These are phyloP conservation scores for Amphimallon solstitiale DNA, from an alignment of 2,888 invertebrate species.

Conservation along the genomic window DNA sequence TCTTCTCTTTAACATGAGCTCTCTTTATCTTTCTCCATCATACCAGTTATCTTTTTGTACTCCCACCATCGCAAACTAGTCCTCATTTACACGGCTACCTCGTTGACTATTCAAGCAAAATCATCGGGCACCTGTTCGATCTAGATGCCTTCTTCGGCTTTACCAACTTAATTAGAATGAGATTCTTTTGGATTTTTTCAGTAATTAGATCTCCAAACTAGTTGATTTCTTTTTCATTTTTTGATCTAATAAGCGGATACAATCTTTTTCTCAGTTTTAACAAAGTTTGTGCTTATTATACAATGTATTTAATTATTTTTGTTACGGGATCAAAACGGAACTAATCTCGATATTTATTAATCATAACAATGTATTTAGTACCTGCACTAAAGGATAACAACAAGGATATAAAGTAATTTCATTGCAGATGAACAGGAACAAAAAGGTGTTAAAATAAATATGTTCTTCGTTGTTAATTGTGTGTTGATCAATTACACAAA, in stretches of 20 bases:
- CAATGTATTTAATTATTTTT: too few relatives aligned
- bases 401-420: too few relatives aligned
- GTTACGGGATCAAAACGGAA: too few relatives aligned
- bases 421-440: too few relatives aligned
- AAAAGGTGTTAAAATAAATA: too few relatives aligned
- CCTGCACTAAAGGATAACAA: too few relatives aligned
- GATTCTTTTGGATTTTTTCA: constrained; percentile 24
- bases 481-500: too few relatives aligned
- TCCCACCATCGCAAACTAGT: background rate
- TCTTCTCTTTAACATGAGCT: constrained; percentile 5
- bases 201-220: constrained; percentile 10
- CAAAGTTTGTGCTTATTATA: too few relatives aligned
- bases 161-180: constrained; percentile 35
- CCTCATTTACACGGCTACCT: constrained; percentile 28
- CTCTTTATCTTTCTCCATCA: constrained; percentile 26
- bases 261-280: background rate
- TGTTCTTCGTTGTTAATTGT: too few relatives aligned
- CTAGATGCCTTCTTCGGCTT: constrained; percentile 24
- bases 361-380: too few relatives aligned
- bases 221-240: background rate
- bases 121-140: constrained; percentile 43
- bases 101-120: constrained; percentile 39
- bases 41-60: background rate
- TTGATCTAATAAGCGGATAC: background rate
- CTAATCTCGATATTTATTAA: too few relatives aligned